Base-by-base conservation (phyloP, 2,113 vertebrate species). In the Glareola pratincola region DNA sequence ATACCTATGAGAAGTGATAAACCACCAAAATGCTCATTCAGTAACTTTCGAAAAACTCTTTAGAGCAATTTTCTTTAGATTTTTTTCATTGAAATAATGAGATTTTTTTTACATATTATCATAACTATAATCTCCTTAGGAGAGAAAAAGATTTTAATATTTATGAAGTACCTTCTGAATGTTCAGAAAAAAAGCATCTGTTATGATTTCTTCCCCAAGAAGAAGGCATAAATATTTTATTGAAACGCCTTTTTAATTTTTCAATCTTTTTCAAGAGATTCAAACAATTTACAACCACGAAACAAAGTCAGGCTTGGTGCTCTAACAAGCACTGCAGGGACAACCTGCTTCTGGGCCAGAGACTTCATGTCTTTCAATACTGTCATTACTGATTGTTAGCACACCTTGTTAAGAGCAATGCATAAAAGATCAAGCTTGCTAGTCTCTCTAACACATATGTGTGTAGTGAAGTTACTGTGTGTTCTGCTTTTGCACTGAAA, bases 401-500 rank as follows among this genome's bases (percentile, higher is more conserved):
- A 80, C 14, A 68, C n/a, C 50, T 75, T 48, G 30, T 69, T 77
- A 72, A 45, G 10, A 74, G 51, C 19, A 67, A 62, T 47, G 23
- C 56, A 75, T 63, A 51, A 50, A 93, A 59, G 57, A 59, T 3
- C 0, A 14, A 60, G 16, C 14, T 56, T 87, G 36, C 23, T 83
- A 17, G 6, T 3, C 10, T 2, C 3, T 34, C 9, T 22, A 39
- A 24, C 4, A 4, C 0, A 17, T 43, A 41, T 13, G 7, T 50
- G 21, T 29, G 18, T 48, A 2, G 6, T 71, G 54, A 43, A 57
- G 45, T 0, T 3, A 0, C 4, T 29, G 20, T 13, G 29, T 66
- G 11, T 9, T 73, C 13, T 80, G 15, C 9, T 34, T 54, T 22
- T 10, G 34, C 1, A 2, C 5, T 4, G 23, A 59, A 60, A 30